Evolutionary conservation across 1,140 invertebrate species (phyloP).

Genomic region (Ruditapes philippinarum): DNA sequence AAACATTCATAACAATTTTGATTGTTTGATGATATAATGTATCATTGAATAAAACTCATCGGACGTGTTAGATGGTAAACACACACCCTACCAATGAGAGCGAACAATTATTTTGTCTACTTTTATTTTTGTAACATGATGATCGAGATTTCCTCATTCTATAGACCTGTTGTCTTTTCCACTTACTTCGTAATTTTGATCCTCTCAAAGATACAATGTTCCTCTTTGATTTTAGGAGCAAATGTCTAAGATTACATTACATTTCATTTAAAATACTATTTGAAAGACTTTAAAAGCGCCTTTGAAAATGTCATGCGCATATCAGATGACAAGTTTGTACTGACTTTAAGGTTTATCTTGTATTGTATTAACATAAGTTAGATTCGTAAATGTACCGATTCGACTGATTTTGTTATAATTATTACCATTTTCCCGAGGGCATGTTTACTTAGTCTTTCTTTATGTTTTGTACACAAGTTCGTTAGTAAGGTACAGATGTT

Average conservation of each 20-base stretch:
- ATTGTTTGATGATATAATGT: no score
- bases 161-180: background rate
- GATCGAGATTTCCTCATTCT: background rate
- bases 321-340: background rate
- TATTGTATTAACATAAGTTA: slow-evolving; percentile 24
- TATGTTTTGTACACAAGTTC: no score
- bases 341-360: slow-evolving; percentile 5
- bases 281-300: slow-evolving; percentile 7
- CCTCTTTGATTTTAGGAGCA: background rate
- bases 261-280: slow-evolving; percentile 26
- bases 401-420: background rate
- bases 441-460: background rate
- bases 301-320: background rate
- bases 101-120: background rate
- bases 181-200: background rate
- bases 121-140: background rate
- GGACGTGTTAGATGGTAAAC: no score
- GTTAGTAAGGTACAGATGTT: background rate
- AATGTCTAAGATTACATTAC: background rate
- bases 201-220: background rate
- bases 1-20: no score
- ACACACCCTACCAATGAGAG: no score
- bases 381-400: background rate
- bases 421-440: slow-evolving; percentile 15
- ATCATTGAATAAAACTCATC: no score